A percentile compares a stretch with the other conserved stretches of the same genome.
Evolutionary conservation across 2,797 vertebrate species (phyloP).

Genomic region (Pogonophryne albipinna): DNA sequence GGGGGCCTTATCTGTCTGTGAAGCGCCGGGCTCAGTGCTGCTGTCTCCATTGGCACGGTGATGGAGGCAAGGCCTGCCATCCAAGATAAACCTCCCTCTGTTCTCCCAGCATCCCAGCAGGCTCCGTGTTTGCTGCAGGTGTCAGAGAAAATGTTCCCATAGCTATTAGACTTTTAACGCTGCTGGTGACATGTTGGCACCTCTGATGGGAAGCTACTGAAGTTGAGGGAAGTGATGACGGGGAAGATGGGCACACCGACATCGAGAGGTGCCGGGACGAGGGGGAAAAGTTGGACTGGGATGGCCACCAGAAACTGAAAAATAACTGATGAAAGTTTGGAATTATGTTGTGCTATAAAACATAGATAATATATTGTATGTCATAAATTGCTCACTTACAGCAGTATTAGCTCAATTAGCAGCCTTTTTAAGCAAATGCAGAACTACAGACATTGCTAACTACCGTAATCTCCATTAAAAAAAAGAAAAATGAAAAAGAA

Average conservation of each 20-base stretch:
- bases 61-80: conserved; percentile 77
- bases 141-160: conserved; percentile 72
- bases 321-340: neutral
- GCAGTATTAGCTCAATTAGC: neutral
- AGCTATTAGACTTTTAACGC: conserved; percentile 67
- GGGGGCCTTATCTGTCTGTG: conserved; percentile 76
- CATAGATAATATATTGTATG: neutral
- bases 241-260: conserved; percentile 32
- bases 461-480: neutral
- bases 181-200: conserved; percentile 68
- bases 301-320: neutral
- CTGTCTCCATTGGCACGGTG: conserved; percentile 77
- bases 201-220: conserved; percentile 61
- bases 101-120: conserved; percentile 60
- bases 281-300: conserved; percentile 13
- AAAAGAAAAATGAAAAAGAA: neutral
- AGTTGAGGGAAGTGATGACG: conserved; percentile 50
- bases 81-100: conserved; percentile 80
- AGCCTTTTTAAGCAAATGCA: neutral
- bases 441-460: neutral
- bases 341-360: conserved; percentile 2
- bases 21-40: conserved; percentile 64
- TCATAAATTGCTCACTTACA: neutral
- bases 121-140: conserved; percentile 74
- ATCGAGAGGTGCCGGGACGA: neutral